Conservation (phyloP, 2,113 vertebrate genomes). For the Gallinago media region DNA sequence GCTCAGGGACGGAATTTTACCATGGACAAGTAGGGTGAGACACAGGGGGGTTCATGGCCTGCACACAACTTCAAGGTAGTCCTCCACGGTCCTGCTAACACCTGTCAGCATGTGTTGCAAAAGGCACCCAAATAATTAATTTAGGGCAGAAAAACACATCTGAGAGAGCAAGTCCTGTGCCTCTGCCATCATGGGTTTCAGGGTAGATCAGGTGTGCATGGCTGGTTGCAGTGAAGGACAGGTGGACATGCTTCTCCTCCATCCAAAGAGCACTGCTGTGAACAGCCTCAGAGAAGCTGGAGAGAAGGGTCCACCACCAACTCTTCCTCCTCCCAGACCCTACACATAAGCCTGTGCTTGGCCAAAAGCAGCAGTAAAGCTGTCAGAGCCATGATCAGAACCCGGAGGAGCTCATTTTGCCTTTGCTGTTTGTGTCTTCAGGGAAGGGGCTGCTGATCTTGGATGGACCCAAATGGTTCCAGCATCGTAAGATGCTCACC, state of each 20-base stretch:
- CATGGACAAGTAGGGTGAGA: neutral
- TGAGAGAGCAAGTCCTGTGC: neutral
- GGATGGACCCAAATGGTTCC: constrained; percentile 85
- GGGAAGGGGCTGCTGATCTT: constrained; percentile 85
- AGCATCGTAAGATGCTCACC: constrained; percentile 86
- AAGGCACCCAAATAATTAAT: neutral
- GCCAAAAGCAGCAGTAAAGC: neutral
- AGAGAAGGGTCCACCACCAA: neutral
- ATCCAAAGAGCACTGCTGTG: neutral
- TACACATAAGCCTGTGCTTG: neutral
- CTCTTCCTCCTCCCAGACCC: neutral
- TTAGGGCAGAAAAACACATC: neutral
- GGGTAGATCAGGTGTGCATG: neutral
- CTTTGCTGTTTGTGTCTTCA: constrained; percentile 39
- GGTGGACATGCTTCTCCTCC: neutral
- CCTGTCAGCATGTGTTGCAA: neutral
- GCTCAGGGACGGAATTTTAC: neutral
- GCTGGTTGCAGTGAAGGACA: neutral
- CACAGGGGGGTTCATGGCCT: neutral
- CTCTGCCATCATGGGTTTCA: neutral
- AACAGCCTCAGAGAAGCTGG: neutral
- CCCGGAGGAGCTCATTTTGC: neutral
- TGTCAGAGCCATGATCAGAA: neutral
- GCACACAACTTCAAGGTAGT: neutral
- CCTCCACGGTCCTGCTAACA: neutral